Conservation (phyloP, 2,797 vertebrate species). For the Epinephelus awoara region DNA sequence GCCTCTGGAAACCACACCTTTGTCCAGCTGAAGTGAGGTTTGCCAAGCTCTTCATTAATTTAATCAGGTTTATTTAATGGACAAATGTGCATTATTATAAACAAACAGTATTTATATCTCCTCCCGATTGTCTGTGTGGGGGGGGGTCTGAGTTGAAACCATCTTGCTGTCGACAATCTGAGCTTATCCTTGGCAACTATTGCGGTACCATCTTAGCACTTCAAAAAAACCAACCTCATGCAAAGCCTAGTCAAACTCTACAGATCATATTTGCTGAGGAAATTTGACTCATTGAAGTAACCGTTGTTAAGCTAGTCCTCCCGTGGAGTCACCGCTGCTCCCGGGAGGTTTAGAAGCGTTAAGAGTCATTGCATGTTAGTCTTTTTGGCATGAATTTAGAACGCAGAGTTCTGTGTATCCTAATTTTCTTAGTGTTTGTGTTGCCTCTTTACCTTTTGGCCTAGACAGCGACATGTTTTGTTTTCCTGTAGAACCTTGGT, state of each 20-base stretch:
- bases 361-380: constrained; percentile 84
- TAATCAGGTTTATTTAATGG: constrained; percentile 87
- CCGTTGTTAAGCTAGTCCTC: constrained; percentile 77
- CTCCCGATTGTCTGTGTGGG: constrained; percentile 72
- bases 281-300: constrained; percentile 65
- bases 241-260: constrained; percentile 54
- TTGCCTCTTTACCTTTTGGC: constrained; percentile 74
- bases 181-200: constrained; percentile 76
- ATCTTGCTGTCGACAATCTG: constrained; percentile 80
- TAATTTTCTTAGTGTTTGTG: constrained; percentile 83
- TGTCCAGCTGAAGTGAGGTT: constrained; percentile 82
- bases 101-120: constrained; percentile 81
- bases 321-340: constrained; percentile 59
- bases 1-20: constrained; percentile 80
- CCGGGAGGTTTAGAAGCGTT: constrained; percentile 67
- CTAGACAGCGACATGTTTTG: constrained; percentile 76
- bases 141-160: constrained; percentile 75
- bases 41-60: constrained; percentile 81
- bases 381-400: constrained; percentile 86
- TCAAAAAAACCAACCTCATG: constrained; percentile 57
- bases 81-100: constrained; percentile 84
- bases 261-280: constrained; percentile 70
- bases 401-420: constrained; percentile 81
- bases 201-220: constrained; percentile 83
- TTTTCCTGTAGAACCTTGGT: constrained; percentile 81